phyloP scores from a whole-genome alignment of 2,113 vertebrate genomes.

The Phasianus colchicus region DNA sequence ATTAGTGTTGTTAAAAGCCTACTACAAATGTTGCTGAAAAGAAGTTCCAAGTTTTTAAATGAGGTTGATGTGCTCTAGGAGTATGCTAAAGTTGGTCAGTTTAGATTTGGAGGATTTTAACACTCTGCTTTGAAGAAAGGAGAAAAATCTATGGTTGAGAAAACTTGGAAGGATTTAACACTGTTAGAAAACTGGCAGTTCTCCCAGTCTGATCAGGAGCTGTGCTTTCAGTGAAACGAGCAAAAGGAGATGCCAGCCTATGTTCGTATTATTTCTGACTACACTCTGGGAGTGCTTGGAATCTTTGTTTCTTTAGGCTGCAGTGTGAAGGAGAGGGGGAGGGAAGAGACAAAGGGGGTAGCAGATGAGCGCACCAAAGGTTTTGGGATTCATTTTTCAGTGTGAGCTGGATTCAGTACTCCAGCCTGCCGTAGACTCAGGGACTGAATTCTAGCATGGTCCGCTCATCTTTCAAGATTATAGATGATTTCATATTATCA shows the following conservation, averaged over 20 bases:
- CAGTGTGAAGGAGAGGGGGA: neutral
- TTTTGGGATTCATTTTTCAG: neutral
- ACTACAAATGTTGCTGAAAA: neutral
- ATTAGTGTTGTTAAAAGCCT: slow-evolving; percentile 16
- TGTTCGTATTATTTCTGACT: neutral
- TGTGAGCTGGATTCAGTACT: neutral
- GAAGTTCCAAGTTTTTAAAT: slow-evolving; percentile 8
- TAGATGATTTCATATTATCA: neutral
- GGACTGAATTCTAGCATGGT: neutral
- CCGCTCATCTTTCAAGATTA: neutral
- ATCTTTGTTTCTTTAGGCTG: neutral
- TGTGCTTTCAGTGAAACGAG: neutral
- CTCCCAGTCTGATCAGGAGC: neutral
- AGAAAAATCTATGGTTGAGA: neutral
- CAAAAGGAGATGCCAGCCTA: neutral
- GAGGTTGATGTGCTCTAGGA: neutral
- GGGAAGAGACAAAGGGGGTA: neutral
- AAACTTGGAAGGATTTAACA: slow-evolving; percentile 33
- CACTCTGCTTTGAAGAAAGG: neutral
- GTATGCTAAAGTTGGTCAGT: neutral
- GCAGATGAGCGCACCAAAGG: neutral
- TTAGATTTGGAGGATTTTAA: slow-evolving; percentile 52
- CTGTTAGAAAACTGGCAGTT: neutral
- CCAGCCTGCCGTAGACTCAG: neutral
- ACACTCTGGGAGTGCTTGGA: neutral